phyloP scores from a whole-genome alignment of 2,797 vertebrate species.

The Bovichtus variegatus region DNA sequence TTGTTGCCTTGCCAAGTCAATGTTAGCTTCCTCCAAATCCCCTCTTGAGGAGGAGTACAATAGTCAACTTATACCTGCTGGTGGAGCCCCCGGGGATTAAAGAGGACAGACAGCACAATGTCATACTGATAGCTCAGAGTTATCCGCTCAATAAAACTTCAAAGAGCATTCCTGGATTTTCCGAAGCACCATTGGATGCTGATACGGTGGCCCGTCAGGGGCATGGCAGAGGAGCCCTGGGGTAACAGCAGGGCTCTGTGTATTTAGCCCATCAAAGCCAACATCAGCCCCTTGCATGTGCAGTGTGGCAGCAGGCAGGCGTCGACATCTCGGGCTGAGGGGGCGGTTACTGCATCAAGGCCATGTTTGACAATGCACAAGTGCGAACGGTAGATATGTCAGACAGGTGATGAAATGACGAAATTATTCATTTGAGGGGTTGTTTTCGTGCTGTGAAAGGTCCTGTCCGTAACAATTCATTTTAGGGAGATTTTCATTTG shows the following conservation, averaged over 20 bases:
- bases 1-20: conserved; percentile 61
- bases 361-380: conserved; percentile 63
- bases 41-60: conserved; percentile 69
- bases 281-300: conserved; percentile 1
- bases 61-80: conserved; percentile 72
- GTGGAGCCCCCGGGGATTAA: conserved; percentile 60
- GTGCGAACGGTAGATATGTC: conserved; percentile 67
- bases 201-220: conserved; percentile 61
- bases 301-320: conserved; percentile 26
- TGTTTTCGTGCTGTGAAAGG: conserved; percentile 60
- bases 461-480: conserved; percentile 73
- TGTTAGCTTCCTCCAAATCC: conserved; percentile 66
- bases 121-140: conserved; percentile 70
- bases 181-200: conserved; percentile 56
- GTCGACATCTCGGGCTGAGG: conserved; percentile 7
- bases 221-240: conserved; percentile 28
- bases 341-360: conserved; percentile 8
- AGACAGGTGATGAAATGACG: conserved; percentile 58
- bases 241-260: conserved; percentile 64
- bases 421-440: conserved; percentile 63
- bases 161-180: conserved; percentile 79
- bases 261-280: conserved; percentile 64
- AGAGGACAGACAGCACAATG: conserved; percentile 64
- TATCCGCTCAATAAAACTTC: conserved; percentile 83
- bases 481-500: conserved; percentile 66